Evolutionary conservation across 2,113 vertebrate species (phyloP), one percentile per base, ranked within the genome.

Genomic region (Symphodus melops): DNA sequence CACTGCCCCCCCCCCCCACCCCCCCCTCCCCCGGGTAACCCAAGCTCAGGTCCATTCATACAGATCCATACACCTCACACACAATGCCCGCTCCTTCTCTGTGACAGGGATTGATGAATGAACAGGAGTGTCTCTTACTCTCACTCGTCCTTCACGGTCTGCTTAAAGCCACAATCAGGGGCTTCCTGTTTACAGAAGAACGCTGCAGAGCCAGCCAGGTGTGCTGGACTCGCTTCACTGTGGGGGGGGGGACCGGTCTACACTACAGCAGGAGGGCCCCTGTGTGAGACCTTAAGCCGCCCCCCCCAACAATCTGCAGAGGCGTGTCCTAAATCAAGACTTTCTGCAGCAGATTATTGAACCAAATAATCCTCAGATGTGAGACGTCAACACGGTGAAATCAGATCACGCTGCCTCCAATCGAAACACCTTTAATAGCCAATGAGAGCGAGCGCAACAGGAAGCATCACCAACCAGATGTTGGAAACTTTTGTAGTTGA

Each of bases 101-200:
- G 58, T 63, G 59, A 54, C 46, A 51, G 91, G 71, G 90, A 81
- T 53, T 60, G 94, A 94, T 92, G 91, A 90, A 92, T 90, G 91
- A 94, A 92, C 81, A 77, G 74, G 71, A 66, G 64, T 3, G 17
- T 46, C 46, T 25, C 6, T 10, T n/a, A 14, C 61, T 42, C 41
- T 57, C 20, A 9, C 23, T 54, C 52, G n/a, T 3, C 25, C 75
- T 69, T 79, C 66, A 13, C 9, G 17, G 46, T 48, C 46, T 48
- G 46, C 46, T 46, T 13, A 14, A 5, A 46, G 44, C 11, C 12
- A 46, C 4, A 17, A 48, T 48, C 46, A 17, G 72, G 89, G 82
- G 90, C 83, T 92, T 92, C 88, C 89, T 93, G 88, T 88, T 78
- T 71, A 56, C 55, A 70, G 87, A 84, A 91, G 90, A 82, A 66